These are phyloP conservation scores for Theocolax elegans DNA, from an alignment of 1,140 invertebrate species.

Conservation along the genomic window DNA sequence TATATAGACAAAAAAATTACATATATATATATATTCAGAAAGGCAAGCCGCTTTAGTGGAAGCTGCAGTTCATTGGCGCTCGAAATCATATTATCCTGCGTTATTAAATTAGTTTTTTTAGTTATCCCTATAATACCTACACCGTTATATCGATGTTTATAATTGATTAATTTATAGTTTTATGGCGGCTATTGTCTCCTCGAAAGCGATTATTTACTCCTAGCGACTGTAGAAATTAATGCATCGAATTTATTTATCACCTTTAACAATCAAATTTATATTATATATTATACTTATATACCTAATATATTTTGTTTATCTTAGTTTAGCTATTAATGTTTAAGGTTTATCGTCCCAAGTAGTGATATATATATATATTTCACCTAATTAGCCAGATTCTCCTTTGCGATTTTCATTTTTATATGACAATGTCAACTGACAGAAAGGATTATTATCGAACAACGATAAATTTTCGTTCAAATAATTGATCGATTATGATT, in stretches of 20 bases:
- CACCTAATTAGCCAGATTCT: slow-evolving; percentile 2
- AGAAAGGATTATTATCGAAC: slow-evolving; percentile 37
- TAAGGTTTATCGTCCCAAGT: slow-evolving; percentile 11
- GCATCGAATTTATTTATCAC: slow-evolving; percentile 29
- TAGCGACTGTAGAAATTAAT: slow-evolving; percentile 32
- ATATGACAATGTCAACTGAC: background rate
- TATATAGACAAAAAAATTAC: too few species aligned
- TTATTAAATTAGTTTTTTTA: slow-evolving; percentile 21
- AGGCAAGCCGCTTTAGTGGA: slow-evolving; percentile 41
- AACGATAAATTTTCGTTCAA: slow-evolving; percentile 10
- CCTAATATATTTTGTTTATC: too few species aligned
- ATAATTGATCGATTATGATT: background rate
- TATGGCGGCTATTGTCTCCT: slow-evolving; percentile 17
- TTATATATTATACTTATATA: too few species aligned
- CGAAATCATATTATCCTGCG: slow-evolving; percentile 15
- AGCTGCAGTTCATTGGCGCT: slow-evolving; percentile 36
- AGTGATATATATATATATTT: background rate
- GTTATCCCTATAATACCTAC: background rate
- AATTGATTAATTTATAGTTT: slow-evolving; percentile 15
- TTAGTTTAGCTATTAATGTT: slow-evolving; percentile 31
- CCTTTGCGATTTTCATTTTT: background rate
- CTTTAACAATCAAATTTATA: too few species aligned
- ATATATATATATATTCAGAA: slow-evolving; percentile 31
- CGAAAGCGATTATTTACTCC: background rate
- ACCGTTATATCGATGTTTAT: slow-evolving; percentile 25